These are phyloP conservation scores for Polyommatus icarus DNA, from an alignment of 2,888 invertebrate species.

Conservation along the genomic window DNA sequence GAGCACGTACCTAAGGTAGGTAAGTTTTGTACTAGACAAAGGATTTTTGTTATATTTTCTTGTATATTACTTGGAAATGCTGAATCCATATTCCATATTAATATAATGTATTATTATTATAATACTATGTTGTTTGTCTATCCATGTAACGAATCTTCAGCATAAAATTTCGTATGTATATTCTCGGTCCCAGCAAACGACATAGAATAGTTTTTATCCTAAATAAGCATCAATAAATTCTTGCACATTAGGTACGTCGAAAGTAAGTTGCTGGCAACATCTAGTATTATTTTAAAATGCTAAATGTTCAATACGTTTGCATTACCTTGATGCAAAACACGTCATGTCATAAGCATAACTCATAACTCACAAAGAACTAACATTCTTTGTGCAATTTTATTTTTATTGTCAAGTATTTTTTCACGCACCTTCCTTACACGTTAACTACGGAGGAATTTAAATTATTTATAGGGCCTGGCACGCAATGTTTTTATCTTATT, in stretches of 20 bases:
- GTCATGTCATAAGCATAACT: too few relatives aligned
- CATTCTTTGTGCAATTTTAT: constrained; percentile 7
- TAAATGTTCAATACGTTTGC: not conserved
- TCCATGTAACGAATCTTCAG: not conserved
- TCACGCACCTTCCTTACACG: constrained; percentile 21
- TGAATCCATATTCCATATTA: not conserved
- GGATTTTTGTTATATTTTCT: not conserved
- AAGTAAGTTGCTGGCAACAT: not conserved
- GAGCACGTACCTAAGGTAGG: not conserved
- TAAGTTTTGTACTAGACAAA: not conserved
- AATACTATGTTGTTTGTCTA: not conserved
- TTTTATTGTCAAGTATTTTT: constrained; percentile 18
- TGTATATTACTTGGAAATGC: not conserved
- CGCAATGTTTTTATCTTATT: constrained; percentile 20
- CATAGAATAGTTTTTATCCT: too few relatives aligned
- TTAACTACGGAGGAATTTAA: constrained; percentile 9
- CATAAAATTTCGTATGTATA: too few relatives aligned
- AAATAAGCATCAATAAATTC: too few relatives aligned
- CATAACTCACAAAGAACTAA: constrained; percentile 23
- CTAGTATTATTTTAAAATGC: not conserved
- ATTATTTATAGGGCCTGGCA: constrained; percentile 25
- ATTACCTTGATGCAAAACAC: constrained; percentile 4
- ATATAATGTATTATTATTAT: not conserved
- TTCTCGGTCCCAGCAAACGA: too few relatives aligned
- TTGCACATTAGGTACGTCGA: not conserved